Base-by-base conservation (phyloP, 1,140 invertebrate genomes). In the Antheraea pernyi region DNA sequence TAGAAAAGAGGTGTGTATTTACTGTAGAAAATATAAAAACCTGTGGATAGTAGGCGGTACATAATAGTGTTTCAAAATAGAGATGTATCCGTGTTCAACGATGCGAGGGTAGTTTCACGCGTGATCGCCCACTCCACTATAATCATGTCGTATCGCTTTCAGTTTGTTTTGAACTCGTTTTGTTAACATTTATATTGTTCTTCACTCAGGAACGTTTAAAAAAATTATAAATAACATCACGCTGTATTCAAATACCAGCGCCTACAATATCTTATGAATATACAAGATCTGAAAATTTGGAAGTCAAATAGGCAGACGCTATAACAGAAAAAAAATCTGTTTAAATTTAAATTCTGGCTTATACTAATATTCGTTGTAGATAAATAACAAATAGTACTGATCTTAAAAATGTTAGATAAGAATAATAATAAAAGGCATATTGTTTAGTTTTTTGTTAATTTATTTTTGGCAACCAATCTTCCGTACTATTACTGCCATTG, bases 21-120 rank as follows among this genome's bases (percentile, higher is more conserved):
- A 30, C 22, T 30, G 1, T 30, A 53, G 13, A 53, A 53, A 53
- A 53, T 53, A 16, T 53, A 9, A n/a, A 48, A 53, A 16, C 46
- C 16, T 6, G 6, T 53, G 46, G 10, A 16, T n/a, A 53, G 16
- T 53, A 53, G 11, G 46, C 46, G 16, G 5, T 53, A 53, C 16
- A 16, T 53, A n/a, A 13, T 53, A n/a, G 46, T 53, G 46, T 53
- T 53, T 53, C 46, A 67, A 66, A 80, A 82, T 80, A 82, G 75
- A 79, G 78, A 85, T 85, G 13, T 53, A 78, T 81, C 77, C 66
- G 69, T 75, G 84, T 80, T 81, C 77, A 87, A 86, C 82, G 80
- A 76, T 77, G 72, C 84, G 77, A 36, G 66, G 74, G 77, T 75
- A 75, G 82, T 86, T 87, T 80, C 79, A 86, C 81, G 84, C 78